Conservation (phyloP, 2,113 vertebrate species). For the Catharus minimus region DNA sequence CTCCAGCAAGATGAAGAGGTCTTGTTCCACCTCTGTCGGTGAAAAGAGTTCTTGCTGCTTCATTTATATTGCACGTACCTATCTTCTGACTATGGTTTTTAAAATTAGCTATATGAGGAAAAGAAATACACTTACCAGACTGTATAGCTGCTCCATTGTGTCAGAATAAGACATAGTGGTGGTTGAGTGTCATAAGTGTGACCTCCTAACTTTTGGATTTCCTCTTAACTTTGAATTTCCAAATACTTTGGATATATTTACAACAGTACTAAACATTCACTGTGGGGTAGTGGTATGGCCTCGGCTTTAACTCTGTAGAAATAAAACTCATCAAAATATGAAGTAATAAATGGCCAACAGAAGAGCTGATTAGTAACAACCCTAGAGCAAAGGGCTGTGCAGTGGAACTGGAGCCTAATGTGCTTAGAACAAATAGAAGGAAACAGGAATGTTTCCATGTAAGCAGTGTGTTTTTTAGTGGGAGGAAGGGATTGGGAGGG, state of each 20-base stretch:
- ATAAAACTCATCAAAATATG: neutral
- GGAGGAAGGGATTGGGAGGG: neutral
- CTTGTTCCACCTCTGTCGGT: neutral
- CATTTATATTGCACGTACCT: neutral
- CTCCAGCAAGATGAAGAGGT: neutral
- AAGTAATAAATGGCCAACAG: neutral
- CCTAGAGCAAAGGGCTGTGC: neutral
- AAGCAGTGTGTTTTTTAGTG: neutral
- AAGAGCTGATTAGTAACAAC: neutral
- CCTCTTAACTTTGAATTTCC: neutral
- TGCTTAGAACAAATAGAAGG: neutral
- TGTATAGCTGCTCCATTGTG: neutral
- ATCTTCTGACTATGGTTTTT: neutral
- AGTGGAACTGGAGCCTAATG: neutral
- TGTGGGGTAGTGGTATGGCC: neutral
- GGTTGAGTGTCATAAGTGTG: neutral
- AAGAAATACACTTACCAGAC: neutral
- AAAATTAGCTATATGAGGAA: neutral
- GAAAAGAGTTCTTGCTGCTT: neutral
- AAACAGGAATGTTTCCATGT: neutral
- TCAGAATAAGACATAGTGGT: neutral
- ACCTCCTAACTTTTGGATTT: conserved; percentile 22
- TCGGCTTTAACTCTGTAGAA: neutral
- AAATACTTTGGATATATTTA: conserved; percentile 11
- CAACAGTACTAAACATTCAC: neutral